phyloP scores from a whole-genome alignment of 2,888 invertebrate genomes.

The Dryococelus australis region DNA sequence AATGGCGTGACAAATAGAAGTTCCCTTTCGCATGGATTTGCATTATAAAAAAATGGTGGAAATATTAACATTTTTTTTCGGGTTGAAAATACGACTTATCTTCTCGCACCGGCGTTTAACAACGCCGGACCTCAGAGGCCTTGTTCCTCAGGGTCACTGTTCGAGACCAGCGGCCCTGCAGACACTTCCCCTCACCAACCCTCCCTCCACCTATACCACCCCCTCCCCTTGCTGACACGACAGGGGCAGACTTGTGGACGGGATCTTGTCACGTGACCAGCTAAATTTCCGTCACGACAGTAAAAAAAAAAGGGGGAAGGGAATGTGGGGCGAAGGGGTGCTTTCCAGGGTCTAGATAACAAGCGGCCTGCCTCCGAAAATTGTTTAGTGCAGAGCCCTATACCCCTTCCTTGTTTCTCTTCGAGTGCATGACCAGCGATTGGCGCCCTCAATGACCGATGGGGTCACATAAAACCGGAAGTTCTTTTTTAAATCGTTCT shows the following conservation, averaged over 20 bases:
- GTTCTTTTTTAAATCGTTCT: background rate
- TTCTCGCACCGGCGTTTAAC: background rate
- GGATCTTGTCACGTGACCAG: background rate
- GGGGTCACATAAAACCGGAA: background rate
- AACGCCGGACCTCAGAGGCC: background rate
- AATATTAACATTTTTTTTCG: background rate
- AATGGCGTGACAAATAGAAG: slow-evolving; percentile 16
- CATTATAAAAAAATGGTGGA: background rate
- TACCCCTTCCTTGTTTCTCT: background rate
- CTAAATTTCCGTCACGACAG: background rate
- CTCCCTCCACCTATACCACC: background rate
- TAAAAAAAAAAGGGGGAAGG: background rate
- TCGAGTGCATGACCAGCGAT: no score
- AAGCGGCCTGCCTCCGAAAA: background rate
- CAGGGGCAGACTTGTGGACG: background rate
- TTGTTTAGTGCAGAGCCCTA: background rate
- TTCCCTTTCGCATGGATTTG: slow-evolving; percentile 7
- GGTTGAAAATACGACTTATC: background rate
- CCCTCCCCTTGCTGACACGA: background rate
- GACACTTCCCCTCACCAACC: background rate
- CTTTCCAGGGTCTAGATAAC: background rate
- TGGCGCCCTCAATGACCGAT: background rate
- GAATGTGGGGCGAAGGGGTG: background rate
- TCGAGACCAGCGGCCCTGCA: background rate
- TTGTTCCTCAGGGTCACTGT: background rate